These are phyloP conservation scores for Orthosia gothica DNA, from an alignment of 2,888 invertebrate species.

Conservation along the genomic window DNA sequence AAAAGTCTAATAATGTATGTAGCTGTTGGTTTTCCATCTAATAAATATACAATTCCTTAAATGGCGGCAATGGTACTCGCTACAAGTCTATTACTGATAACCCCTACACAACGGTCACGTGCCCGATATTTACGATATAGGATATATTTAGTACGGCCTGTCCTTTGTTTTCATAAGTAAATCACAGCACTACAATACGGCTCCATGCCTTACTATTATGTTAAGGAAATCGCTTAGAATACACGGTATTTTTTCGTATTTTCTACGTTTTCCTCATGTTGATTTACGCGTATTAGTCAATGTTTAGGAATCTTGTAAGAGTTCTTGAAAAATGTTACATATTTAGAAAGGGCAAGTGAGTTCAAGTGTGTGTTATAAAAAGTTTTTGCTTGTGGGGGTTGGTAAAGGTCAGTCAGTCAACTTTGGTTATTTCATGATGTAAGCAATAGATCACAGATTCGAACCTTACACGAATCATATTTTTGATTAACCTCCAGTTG, in stretches of 20 bases:
- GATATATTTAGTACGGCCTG: slow-evolving; percentile 41
- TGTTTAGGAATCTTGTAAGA: neutral
- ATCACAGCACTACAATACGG: slow-evolving; percentile 32
- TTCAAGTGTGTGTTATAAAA: too few species aligned
- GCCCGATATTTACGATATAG: slow-evolving; percentile 56
- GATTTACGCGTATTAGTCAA: slow-evolving; percentile 10
- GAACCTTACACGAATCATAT: too few species aligned
- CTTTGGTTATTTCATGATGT: too few species aligned
- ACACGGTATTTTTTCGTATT: slow-evolving; percentile 16
- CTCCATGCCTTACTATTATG: slow-evolving; percentile 8
- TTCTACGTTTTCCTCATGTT: slow-evolving; percentile 30
- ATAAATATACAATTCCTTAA: too few species aligned
- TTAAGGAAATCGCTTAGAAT: slow-evolving; percentile 28
- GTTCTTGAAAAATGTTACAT: neutral
- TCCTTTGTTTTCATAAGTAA: slow-evolving; percentile 62
- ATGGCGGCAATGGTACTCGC: neutral
- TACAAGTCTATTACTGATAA: slow-evolving; percentile 6
- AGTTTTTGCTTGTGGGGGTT: too few species aligned
- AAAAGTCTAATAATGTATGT: too few species aligned
- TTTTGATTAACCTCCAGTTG: too few species aligned
- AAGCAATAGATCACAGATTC: too few species aligned
- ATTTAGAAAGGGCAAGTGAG: neutral
- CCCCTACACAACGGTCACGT: slow-evolving; percentile 59
- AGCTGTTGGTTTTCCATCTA: too few species aligned
- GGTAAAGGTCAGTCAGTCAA: too few species aligned